These are phyloP conservation scores for Caenorhabditis sinica DNA, from an alignment of 2,888 invertebrate genomes.

Conservation along the genomic window DNA sequence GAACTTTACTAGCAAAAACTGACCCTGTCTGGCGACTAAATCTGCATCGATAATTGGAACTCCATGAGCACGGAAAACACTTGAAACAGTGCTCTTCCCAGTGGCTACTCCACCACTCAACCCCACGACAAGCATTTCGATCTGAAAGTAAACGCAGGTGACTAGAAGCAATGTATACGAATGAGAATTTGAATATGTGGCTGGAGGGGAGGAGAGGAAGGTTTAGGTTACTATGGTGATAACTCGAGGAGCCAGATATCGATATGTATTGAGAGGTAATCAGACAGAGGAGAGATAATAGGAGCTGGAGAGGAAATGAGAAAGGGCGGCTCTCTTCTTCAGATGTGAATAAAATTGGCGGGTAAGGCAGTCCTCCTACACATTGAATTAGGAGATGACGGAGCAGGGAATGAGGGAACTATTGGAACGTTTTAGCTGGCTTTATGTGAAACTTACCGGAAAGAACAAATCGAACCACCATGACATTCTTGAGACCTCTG, in stretches of 20 bases:
- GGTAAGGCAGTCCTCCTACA: neutral
- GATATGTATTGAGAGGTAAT: slow-evolving; percentile 10
- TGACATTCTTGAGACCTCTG: slow-evolving; percentile 15
- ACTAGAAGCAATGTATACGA: neutral
- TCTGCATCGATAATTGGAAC: slow-evolving; percentile 81
- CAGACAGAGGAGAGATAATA: slow-evolving; percentile 14
- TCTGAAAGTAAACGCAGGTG: slow-evolving; percentile 5
- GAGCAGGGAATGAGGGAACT: neutral
- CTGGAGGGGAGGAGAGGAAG: neutral
- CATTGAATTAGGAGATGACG: neutral
- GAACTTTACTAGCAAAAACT: no score
- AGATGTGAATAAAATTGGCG: neutral
- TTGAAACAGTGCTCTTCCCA: slow-evolving; percentile 79
- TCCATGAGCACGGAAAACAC: slow-evolving; percentile 68
- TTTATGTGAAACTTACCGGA: slow-evolving; percentile 35
- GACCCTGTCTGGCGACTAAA: slow-evolving; percentile 80
- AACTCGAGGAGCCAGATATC: slow-evolving; percentile 15
- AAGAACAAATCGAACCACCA: slow-evolving; percentile 47
- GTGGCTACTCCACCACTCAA: slow-evolving; percentile 82
- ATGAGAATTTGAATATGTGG: slow-evolving; percentile 2
- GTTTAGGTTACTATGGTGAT: slow-evolving; percentile 49
- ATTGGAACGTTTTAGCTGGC: neutral
- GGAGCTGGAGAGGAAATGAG: slow-evolving; percentile 2
- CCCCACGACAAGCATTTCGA: slow-evolving; percentile 78
- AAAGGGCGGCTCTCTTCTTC: neutral